Conservation (phyloP, 2,888 invertebrate genomes). For the Pecten maximus region DNA sequence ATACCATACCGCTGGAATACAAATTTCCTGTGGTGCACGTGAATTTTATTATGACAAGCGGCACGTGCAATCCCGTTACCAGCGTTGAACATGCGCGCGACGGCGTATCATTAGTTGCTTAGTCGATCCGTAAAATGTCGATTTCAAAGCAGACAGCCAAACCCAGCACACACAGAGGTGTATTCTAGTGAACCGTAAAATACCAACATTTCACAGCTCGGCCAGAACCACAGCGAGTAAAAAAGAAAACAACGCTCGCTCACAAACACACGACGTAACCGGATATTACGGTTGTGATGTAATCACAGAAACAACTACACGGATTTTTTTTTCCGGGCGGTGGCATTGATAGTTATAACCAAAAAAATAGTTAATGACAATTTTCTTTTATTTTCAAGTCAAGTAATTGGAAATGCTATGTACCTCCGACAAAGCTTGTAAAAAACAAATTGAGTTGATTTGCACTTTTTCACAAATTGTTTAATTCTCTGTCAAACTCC, state of each 20-base stretch:
- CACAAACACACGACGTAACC: conserved; percentile 26
- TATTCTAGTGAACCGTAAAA: background rate
- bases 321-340: background rate
- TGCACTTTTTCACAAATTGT: conserved; percentile 32
- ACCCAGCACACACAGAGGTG: background rate
- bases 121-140: conserved; percentile 23
- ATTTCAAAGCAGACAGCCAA: conserved; percentile 11
- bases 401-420: background rate
- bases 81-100: background rate
- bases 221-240: background rate
- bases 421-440: background rate
- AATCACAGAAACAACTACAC: conserved; percentile 25
- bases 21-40: background rate
- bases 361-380: background rate
- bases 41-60: conserved; percentile 29
- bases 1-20: background rate
- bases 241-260: background rate
- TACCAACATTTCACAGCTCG: background rate
- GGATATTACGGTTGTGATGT: conserved; percentile 14
- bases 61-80: conserved; percentile 25
- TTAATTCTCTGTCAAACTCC: conserved; percentile 9
- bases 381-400: conserved; percentile 23
- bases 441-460: conserved; percentile 25
- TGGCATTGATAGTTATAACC: background rate
- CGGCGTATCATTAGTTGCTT: background rate